Evolutionary conservation across 2,797 vertebrate genomes (phyloP), one percentile per base, ranked within the genome.

Genomic region (Eulemur mongoz): DNA sequence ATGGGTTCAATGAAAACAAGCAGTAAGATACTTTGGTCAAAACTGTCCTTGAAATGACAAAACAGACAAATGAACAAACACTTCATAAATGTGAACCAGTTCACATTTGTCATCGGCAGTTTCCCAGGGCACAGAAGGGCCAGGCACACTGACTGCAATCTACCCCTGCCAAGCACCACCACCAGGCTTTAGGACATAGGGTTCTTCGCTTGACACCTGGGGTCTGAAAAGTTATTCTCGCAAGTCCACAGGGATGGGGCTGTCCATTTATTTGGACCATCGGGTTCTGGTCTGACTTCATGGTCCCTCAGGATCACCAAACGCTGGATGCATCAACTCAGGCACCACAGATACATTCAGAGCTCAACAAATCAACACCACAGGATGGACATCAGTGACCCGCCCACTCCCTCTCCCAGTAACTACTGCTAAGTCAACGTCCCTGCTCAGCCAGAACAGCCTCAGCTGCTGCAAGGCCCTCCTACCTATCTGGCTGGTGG

Each of bases 401-500:
- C n/a, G 27, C 86, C 45, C 6, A 59, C 5, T 73, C 23, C 57
- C 54, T 22, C 32, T 12, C 65, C 93, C 35, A 38, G 4, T 65
- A 93, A 82, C 1, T 27, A 67, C 76, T 73, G 27, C 13, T 4
- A 30, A 82, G 78, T 27, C 90, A 86, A 40, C 0, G 40, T 27
- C 84, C 79, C 90, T 70, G 85, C 14, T 5, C 2, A 20, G 17
- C 23, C 22, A 5, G 18, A 50, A 69, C 61, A 23, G 43, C 12
- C 57, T 22, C 0, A 0, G 72, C 78, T 5, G n/a, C 30, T 4
- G 61, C 8, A 25, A 93, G 63, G 32, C 65, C 38, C 81, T 98
- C 99, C 97, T 99, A 99, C 99, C 99, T 75, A 99, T 99, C 98
- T 99, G 99, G 88, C 99, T 99, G 5, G 99, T 99, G 69, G 99